A percentile compares a stretch with the other conserved stretches of the same genome.
Evolutionary conservation across 2,888 invertebrate species (phyloP).

Genomic region (Unio pictorum): DNA sequence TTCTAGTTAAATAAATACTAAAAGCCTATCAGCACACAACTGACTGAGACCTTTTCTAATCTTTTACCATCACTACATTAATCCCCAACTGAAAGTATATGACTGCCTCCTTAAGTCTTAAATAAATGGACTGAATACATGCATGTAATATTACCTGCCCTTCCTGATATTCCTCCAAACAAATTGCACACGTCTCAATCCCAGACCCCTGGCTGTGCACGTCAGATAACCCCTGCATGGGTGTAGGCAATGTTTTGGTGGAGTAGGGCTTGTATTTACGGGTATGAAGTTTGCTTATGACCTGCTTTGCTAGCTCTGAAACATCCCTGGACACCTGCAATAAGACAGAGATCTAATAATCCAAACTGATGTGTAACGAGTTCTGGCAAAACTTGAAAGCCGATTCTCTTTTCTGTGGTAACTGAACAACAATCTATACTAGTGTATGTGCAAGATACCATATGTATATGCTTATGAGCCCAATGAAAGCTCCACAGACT

Average conservation of each 20-base stretch:
- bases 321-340: conserved; percentile 40
- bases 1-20: too few species aligned
- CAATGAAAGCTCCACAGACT: too few species aligned
- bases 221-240: conserved; percentile 32
- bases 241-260: conserved; percentile 18
- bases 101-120: too few species aligned
- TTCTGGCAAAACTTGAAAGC: conserved; percentile 36
- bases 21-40: too few species aligned
- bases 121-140: too few species aligned
- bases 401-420: conserved; percentile 53
- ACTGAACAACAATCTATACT: conserved; percentile 27
- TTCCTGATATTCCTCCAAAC: conserved; percentile 72
- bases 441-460: too few species aligned
- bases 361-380: not conserved
- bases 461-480: too few species aligned
- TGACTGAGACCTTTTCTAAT: too few species aligned
- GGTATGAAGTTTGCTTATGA: conserved; percentile 55
- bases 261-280: conserved; percentile 45
- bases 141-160: conserved; percentile 60
- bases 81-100: too few species aligned
- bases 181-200: conserved; percentile 71
- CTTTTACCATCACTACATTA: too few species aligned
- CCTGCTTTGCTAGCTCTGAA: conserved; percentile 51
- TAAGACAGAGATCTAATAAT: not conserved
- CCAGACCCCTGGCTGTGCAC: conserved; percentile 43